Evolutionary conservation across 2,797 vertebrate genomes (phyloP).

Genomic region (Tangara arthus): DNA sequence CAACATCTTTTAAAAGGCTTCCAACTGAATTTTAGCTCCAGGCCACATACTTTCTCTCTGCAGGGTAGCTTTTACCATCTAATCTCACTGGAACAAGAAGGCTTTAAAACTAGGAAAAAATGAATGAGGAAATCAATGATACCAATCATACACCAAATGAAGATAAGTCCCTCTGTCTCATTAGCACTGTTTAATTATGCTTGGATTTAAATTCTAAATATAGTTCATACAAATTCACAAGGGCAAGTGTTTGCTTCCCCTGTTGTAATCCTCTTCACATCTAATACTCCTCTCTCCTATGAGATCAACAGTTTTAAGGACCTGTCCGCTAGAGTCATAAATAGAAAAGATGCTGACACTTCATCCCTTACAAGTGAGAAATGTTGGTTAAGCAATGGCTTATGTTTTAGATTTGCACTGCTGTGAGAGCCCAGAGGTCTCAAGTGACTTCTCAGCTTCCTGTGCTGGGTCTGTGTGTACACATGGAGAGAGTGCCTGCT

Average conservation of each 20-base stretch:
- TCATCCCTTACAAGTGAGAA: background rate
- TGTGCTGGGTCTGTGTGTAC: background rate
- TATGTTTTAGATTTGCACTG: background rate
- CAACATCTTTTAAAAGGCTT: conserved; percentile 15
- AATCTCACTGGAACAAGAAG: background rate
- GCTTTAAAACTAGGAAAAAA: conserved; percentile 47
- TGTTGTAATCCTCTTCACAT: conserved; percentile 15
- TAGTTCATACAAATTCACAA: conserved; percentile 47
- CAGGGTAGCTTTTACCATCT: conserved; percentile 22
- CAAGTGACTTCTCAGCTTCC: background rate
- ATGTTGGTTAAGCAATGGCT: background rate
- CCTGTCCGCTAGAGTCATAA: background rate
- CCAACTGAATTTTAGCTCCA: conserved; percentile 23
- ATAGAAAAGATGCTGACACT: background rate
- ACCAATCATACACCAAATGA: conserved; percentile 37
- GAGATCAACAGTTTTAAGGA: conserved; percentile 16
- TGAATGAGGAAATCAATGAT: conserved; percentile 47
- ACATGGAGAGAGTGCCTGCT: accelerated
- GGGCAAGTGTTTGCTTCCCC: conserved; percentile 44
- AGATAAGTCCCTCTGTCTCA: conserved; percentile 50
- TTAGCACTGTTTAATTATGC: conserved; percentile 57
- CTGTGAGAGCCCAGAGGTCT: background rate
- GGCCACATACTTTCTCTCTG: conserved; percentile 15
- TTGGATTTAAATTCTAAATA: conserved; percentile 57
- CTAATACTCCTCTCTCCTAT: background rate